Evolutionary conservation across 2,113 vertebrate species (phyloP), one percentile per base, ranked within the genome.

Genomic region (Eulemur macaco): DNA sequence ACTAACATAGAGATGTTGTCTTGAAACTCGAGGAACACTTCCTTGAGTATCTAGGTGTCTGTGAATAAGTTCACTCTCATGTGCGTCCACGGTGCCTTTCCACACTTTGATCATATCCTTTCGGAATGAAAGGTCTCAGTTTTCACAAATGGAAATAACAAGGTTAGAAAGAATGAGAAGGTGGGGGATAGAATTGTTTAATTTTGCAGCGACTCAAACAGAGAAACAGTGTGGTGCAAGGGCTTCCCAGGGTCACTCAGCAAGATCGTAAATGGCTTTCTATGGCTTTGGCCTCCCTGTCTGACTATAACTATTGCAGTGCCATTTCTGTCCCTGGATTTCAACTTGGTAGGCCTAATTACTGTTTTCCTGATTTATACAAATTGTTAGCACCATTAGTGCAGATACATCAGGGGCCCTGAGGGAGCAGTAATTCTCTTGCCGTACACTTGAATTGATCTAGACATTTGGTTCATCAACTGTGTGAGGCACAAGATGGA

Each of bases 341-440:
- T 95, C 95, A 86, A 73, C 66, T 96, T 21, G 0, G 64, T 92
- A 73, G 77, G 64, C 71, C 81, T 96, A 96, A 95, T 95, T 96
- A 89, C 94, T 88, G 47, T 96, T 97, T 97, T 88, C 92, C 76
- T 97, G 90, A 96, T 98, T 97, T 97, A 94, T 77, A 96, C 76
- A 94, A 94, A 95, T 66, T 85, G 88, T 81, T 95, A 95, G 66
- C 88, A 82, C 77, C 82, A 82, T 90, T 92, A 91, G 39, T 56
- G 47, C 64, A 92, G 39, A 84, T 82, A 64, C 27, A 86, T 73
- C 64, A 88, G 82, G 81, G 58, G 34, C 77, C 95, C 94, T 45
- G 50, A 94, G 85, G 71, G 93, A 92, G 42, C 42, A 96, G 66
- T 87, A 87, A 90, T 95, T 97, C 69, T 94, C 82, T 86, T 77